Conservation (phyloP, 2,113 vertebrate species). For the Callionymus lyra region DNA sequence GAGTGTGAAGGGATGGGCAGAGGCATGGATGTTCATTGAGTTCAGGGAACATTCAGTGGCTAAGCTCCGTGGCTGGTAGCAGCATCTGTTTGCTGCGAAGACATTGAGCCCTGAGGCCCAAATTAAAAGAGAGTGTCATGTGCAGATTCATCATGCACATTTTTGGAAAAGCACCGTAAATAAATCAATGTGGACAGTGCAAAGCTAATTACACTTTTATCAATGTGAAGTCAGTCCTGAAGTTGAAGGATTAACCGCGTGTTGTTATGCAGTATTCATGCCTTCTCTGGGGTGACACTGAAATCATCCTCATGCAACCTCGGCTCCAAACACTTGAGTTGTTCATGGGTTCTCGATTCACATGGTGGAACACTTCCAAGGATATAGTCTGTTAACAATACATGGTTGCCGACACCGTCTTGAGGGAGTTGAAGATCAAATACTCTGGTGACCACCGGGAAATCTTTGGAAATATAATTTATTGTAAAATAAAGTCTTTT, state of each 20-base stretch:
- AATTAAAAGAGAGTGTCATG: conserved; percentile 33
- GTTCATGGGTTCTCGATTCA: too few species aligned
- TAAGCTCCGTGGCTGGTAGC: conserved; percentile 28
- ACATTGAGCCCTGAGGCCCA: conserved; percentile 17
- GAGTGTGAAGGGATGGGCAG: conserved; percentile 11
- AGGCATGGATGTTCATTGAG: background rate
- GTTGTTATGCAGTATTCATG: conserved; percentile 19
- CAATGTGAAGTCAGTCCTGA: too few species aligned
- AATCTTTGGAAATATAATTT: too few species aligned
- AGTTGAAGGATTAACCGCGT: conserved; percentile 9
- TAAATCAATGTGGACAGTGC: conserved; percentile 39
- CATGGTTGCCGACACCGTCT: too few species aligned
- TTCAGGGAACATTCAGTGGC: conserved; percentile 18
- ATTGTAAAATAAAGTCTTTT: too few species aligned
- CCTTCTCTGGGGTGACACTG: conserved; percentile 1
- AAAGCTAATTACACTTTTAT: conserved; percentile 21
- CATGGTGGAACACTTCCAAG: too few species aligned
- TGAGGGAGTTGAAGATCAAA: conserved; percentile 6
- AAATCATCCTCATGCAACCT: too few species aligned
- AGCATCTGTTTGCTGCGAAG: conserved; percentile 31
- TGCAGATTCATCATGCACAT: conserved; percentile 27
- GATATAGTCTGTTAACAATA: too few species aligned
- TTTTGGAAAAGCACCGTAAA: conserved; percentile 30
- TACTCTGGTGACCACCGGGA: background rate
- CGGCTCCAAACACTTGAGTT: too few species aligned